phyloP scores from a whole-genome alignment of 2,797 vertebrate species.

The Australoheros facetus region DNA sequence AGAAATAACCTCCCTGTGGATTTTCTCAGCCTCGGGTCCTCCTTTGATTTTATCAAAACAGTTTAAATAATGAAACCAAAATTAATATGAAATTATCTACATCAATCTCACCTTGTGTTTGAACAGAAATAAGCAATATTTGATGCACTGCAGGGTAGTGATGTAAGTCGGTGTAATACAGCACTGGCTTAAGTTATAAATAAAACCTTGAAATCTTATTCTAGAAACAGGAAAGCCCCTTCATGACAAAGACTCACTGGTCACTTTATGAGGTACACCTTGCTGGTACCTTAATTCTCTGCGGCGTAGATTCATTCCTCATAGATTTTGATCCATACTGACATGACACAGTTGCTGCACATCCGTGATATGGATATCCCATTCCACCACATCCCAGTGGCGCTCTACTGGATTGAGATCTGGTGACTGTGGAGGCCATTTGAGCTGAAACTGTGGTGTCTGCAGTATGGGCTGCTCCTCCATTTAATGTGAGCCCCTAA shows the following conservation, averaged over 20 bases:
- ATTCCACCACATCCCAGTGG: no score
- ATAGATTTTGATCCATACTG: no score
- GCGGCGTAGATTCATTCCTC: no score
- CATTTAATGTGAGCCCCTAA: no score
- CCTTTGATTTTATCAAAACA: background rate
- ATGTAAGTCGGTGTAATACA: background rate
- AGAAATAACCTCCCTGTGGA: slow-evolving; percentile 22
- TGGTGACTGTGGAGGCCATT: no score
- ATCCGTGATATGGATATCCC: no score
- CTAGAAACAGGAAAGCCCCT: background rate
- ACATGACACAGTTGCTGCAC: no score
- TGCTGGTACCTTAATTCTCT: no score
- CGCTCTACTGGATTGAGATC: no score
- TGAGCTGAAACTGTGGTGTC: no score
- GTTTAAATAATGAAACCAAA: background rate
- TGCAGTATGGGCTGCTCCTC: no score
- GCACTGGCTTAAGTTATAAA: background rate
- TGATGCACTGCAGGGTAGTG: background rate
- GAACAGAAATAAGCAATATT: background rate
- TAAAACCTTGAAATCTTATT: background rate
- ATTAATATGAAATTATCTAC: background rate
- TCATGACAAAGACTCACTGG: background rate
- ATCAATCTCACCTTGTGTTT: background rate
- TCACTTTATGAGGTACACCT: background rate
- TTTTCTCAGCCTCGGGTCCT: slow-evolving; percentile 11